A percentile compares a stretch with the other conserved stretches of the same genome.
phyloP scores from a whole-genome alignment of 2,888 invertebrate genomes.

The Heliconius cydno region DNA sequence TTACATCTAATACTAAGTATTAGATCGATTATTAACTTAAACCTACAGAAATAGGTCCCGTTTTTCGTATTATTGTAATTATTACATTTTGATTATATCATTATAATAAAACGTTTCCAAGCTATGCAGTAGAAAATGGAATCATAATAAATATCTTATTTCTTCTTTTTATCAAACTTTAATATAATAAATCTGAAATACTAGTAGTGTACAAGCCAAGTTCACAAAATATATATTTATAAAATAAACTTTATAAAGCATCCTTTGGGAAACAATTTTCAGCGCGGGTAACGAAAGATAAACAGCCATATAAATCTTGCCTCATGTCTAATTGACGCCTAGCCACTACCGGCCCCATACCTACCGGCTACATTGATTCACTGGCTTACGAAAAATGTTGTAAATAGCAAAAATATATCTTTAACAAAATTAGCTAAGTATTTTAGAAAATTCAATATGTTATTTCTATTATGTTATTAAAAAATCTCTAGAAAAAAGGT shows the following conservation, averaged over 20 bases:
- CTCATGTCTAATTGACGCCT: conserved; percentile 32
- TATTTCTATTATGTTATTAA: too few relatives aligned
- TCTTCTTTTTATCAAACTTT: neutral
- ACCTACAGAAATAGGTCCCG: too few relatives aligned
- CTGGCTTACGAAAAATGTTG: neutral
- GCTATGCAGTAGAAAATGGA: neutral
- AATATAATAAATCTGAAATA: neutral
- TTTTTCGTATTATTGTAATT: neutral
- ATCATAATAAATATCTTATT: neutral
- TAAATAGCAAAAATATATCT: neutral
- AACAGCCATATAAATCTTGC: conserved; percentile 32
- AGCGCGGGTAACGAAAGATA: conserved; percentile 26
- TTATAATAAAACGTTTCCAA: too few relatives aligned
- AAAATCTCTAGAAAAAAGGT: too few relatives aligned
- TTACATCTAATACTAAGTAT: too few relatives aligned
- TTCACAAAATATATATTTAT: conserved; percentile 11
- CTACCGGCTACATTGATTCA: conserved; percentile 17
- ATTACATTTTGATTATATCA: neutral
- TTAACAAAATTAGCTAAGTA: neutral
- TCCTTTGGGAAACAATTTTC: conserved; percentile 28
- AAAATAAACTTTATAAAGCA: conserved; percentile 17
- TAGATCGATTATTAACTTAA: too few relatives aligned
- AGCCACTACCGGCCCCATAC: conserved; percentile 24
- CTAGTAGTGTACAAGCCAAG: neutral
- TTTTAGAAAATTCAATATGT: neutral